A percentile compares a stretch with the other conserved stretches of the same genome.
Evolutionary conservation across 2,113 vertebrate species (phyloP).

Genomic region (Lontra canadensis): DNA sequence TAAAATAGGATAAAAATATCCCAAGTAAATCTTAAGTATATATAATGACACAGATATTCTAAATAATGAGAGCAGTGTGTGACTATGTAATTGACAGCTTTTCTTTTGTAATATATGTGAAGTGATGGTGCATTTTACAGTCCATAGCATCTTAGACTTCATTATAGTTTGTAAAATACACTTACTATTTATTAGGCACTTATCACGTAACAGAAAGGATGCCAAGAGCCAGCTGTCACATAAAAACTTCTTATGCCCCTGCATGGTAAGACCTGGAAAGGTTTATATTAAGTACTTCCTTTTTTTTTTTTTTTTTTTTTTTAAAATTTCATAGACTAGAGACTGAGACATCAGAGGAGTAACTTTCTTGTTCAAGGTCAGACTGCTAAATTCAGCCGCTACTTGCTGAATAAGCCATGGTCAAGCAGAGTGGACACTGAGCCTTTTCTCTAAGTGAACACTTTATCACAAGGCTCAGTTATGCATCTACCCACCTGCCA

Average conservation of each 20-base stretch:
- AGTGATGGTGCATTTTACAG: background rate
- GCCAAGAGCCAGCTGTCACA: background rate
- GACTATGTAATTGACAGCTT: background rate
- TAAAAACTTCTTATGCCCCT: background rate
- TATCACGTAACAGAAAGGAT: background rate
- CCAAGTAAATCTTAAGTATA: background rate
- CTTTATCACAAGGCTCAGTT: background rate
- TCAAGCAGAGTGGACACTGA: background rate
- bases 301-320: background rate
- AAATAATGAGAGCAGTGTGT: background rate
- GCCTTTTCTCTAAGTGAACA: background rate
- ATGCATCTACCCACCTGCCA: background rate
- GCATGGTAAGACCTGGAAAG: background rate
- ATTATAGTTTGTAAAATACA: background rate
- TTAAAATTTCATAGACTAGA: background rate
- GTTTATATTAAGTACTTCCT: background rate
- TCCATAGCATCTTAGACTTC: background rate
- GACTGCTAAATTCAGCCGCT: rapidly evolving
- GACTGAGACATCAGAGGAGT: background rate
- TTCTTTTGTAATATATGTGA: background rate
- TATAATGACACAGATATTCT: background rate
- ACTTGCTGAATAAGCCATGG: background rate
- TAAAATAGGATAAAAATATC: background rate
- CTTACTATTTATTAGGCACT: background rate
- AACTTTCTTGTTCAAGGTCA: background rate